Base-by-base conservation (phyloP, 2,113 vertebrate genomes). In the Phoxinus phoxinus region DNA sequence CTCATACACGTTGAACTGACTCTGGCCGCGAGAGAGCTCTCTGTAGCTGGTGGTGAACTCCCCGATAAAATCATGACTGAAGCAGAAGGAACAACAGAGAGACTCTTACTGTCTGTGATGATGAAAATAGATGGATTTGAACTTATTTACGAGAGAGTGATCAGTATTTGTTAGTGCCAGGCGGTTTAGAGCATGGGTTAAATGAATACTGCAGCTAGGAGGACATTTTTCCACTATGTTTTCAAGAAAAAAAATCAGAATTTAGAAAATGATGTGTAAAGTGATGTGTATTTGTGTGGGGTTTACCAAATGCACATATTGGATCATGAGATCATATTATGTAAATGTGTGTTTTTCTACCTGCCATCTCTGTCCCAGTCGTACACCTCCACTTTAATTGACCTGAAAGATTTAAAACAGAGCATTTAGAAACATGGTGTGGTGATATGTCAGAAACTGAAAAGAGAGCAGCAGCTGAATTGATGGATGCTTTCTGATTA, bases 331-430 rank as follows among this genome's bases (percentile, higher is more conserved):
- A 51, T 53, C 17, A 71, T 37, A 71, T 41, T n/a, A 41, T 35
- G 6, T 71, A 71, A 23, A 71, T 71, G 8, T 53, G 35, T 21
- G 3, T 35, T 41, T 48, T 48, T 85, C 94, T 94, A 98, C 97
- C 97, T 98, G 91, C 97, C 97, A 2, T 98, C 96, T 21, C 97
- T 95, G 90, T 98, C 97, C 97, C 97, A 98, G 94, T 98, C 97
- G 0, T 97, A 98, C 23, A 98, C 94, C 88, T 98, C 97, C 88
- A 95, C 96, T 90, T 98, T 98, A 93, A 99, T 98, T 77, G 96
- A 94, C 90, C 97, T 98, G 94, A 7, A 90, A 90, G 81, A 93
- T 41, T 86, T 11, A 82, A 77, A 90, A 69, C 44, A 87, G 77
- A 86, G 72, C 15, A 44, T 63, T 73, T 23, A 71, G 32, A 21